Conservation (phyloP, 2,888 invertebrate species). For the Aphidius colemani region DNA sequence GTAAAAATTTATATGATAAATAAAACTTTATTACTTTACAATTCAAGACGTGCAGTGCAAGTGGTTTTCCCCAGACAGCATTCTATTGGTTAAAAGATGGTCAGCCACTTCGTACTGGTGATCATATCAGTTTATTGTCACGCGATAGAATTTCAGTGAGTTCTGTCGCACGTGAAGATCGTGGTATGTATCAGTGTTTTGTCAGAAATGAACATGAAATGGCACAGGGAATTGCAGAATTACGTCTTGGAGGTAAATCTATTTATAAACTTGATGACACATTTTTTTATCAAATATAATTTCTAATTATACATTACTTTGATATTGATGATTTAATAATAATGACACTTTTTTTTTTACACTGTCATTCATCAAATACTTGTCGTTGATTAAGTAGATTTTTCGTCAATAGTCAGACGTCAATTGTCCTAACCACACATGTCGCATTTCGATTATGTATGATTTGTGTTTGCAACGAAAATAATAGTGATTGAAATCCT, state of each 20-base stretch:
- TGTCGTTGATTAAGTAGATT: too few species aligned
- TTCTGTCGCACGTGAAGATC: constrained; percentile 59
- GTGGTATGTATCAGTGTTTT: constrained; percentile 61
- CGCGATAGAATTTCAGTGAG: constrained; percentile 63
- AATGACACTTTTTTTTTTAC: too few species aligned
- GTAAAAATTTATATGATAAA: background rate
- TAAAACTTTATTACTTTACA: constrained; percentile 22
- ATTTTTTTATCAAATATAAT: too few species aligned
- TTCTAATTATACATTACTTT: too few species aligned
- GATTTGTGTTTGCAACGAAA: constrained; percentile 21
- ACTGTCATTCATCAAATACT: too few species aligned
- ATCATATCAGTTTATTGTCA: constrained; percentile 58
- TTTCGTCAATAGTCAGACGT: too few species aligned
- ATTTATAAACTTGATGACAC: too few species aligned
- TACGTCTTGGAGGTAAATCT: constrained; percentile 59
- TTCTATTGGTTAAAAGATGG: constrained; percentile 61
- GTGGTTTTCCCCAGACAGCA: constrained; percentile 56
- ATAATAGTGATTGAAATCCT: background rate
- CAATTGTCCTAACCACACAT: constrained; percentile 8
- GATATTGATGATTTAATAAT: too few species aligned
- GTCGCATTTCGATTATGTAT: constrained; percentile 27
- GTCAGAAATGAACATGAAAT: constrained; percentile 59
- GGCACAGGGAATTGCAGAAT: constrained; percentile 60
- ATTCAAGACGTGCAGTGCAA: constrained; percentile 58
- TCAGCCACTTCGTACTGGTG: constrained; percentile 56